phyloP scores from a whole-genome alignment of 2,797 vertebrate genomes.

The Heliangelus exortis region DNA sequence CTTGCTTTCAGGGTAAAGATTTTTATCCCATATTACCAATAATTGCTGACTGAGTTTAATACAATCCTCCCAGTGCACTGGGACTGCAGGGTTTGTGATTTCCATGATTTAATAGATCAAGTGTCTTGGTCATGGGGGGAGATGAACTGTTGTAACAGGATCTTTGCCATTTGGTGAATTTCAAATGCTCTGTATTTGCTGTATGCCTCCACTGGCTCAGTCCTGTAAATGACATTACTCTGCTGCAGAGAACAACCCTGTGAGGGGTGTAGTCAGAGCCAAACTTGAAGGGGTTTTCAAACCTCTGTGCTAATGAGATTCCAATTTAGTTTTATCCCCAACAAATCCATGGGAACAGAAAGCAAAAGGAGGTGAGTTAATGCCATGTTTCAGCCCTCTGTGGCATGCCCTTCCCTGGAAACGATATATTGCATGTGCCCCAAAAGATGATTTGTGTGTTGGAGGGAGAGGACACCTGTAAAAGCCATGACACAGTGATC shows the following conservation, averaged over 20 bases:
- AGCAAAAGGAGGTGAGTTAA: neutral
- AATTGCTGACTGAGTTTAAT: conserved; percentile 90
- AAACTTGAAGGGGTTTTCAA: neutral
- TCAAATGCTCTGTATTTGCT: neutral
- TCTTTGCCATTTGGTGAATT: conserved; percentile 31
- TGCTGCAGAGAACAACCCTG: neutral
- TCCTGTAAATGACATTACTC: neutral
- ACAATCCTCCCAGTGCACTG: conserved; percentile 84
- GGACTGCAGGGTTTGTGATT: conserved; percentile 79
- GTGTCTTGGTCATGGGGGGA: conserved; percentile 68
- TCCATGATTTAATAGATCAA: conserved; percentile 77
- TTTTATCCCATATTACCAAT: conserved; percentile 89
- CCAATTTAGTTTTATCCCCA: neutral
- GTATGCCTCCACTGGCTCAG: neutral
- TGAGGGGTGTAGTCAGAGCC: neutral
- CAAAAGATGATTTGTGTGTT: neutral
- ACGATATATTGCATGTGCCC: neutral
- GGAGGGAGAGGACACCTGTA: neutral
- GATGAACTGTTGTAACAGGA: conserved; percentile 36
- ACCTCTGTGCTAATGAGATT: neutral
- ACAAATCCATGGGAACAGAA: neutral
- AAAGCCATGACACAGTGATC: neutral
- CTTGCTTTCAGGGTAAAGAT: conserved; percentile 86
- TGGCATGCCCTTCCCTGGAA: neutral
- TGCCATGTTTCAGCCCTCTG: neutral